Percentiles rank a stretch among this genome's conserved stretches.
phyloP scores from a whole-genome alignment of 2,113 vertebrate species.

The Polypterus senegalus region DNA sequence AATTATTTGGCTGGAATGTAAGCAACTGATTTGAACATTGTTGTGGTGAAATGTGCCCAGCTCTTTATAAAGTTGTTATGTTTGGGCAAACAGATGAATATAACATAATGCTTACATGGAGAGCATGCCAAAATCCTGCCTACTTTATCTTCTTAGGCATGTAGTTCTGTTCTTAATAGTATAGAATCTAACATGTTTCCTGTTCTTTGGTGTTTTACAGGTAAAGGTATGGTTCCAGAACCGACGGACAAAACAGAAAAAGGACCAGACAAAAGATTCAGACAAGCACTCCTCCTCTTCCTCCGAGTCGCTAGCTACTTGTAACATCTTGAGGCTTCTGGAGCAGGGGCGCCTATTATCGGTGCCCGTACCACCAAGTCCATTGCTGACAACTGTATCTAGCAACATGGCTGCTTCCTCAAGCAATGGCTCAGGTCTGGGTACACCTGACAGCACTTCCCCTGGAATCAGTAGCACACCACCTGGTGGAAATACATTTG shows the following conservation, averaged over 20 bases:
- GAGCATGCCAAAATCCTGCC: no score
- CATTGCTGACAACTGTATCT: constrained; percentile 45
- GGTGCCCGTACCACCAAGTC: constrained; percentile 49
- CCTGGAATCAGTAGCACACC: constrained; percentile 35
- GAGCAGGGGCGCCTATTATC: constrained; percentile 78
- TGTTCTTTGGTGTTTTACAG: constrained; percentile 34
- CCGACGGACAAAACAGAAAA: constrained; percentile 92
- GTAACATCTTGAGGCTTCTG: constrained; percentile 79
- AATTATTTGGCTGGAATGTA: no score
- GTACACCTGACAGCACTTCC: constrained; percentile 48
- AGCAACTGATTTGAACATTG: no score
- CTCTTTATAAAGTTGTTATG: no score
- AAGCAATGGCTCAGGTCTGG: constrained; percentile 42
- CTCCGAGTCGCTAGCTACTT: constrained; percentile 79
- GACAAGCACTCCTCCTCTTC: constrained; percentile 63
- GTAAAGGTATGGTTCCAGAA: constrained; percentile 97
- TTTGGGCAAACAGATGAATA: no score
- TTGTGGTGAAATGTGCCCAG: no score
- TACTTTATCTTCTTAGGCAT: no score
- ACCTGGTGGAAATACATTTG: constrained; percentile 36
- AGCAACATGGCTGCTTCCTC: constrained; percentile 19
- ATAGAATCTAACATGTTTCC: no score
- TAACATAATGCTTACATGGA: no score
- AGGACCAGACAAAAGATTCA: constrained; percentile 84
- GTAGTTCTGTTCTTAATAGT: no score